Conservation (phyloP, 2,888 invertebrate genomes). For the Eumerus sabulonum region DNA sequence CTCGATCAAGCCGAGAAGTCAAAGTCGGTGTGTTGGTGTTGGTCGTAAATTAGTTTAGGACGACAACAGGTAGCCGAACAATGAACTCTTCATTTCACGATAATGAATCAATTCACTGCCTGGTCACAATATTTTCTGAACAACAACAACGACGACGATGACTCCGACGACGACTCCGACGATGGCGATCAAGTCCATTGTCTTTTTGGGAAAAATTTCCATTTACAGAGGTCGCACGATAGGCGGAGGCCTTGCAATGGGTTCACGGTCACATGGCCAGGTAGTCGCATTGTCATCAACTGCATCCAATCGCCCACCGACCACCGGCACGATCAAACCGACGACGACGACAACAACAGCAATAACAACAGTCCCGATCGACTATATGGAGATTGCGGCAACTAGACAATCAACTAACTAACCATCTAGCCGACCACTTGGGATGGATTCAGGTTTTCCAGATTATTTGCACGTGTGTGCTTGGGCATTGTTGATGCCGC, state of each 20-base stretch:
- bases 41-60: conserved; percentile 63
- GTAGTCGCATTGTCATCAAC: conserved; percentile 34
- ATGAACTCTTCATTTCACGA: conserved; percentile 58
- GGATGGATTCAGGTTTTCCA: conserved; percentile 66
- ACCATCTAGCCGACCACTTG: conserved; percentile 21
- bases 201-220: conserved; percentile 47
- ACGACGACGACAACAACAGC: too few relatives aligned
- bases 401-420: too few relatives aligned
- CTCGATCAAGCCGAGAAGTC: too few relatives aligned
- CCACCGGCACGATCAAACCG: too few relatives aligned
- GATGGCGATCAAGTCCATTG: conserved; percentile 22
- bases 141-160: conserved; percentile 32
- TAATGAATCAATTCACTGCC: conserved; percentile 65
- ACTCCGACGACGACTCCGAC: too few relatives aligned
- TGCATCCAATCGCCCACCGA: too few relatives aligned
- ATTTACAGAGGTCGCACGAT: conserved; percentile 45
- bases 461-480: conserved; percentile 68
- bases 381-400: conserved; percentile 62
- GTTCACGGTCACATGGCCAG: conserved; percentile 58
- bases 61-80: conserved; percentile 60
- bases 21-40: not conserved
- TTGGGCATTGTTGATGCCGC: conserved; percentile 37
- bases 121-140: conserved; percentile 46
- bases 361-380: conserved; percentile 42
- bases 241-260: conserved; percentile 65